Evolutionary conservation across 2,113 vertebrate species (phyloP).

Genomic region (Heloderma charlesbogerti): DNA sequence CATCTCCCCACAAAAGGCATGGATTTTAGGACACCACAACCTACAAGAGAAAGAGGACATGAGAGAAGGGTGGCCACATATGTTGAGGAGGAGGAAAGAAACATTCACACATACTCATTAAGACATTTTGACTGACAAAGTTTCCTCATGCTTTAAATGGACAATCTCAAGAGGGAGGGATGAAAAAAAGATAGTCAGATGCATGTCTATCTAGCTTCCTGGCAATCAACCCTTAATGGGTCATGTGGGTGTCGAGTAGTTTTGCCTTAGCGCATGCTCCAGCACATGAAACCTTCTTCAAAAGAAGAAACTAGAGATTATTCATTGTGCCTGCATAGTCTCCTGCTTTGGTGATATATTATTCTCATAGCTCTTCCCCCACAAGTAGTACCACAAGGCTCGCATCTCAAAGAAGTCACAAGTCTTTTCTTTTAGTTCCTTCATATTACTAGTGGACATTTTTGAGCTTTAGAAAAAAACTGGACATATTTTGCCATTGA

Average conservation of each 20-base stretch:
- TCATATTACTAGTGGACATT: background rate
- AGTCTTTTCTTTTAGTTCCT: background rate
- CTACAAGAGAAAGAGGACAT: constrained; percentile 59
- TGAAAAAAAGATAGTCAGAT: constrained; percentile 35
- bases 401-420: background rate
- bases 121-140: constrained; percentile 52
- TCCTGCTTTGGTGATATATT: background rate
- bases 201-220: background rate
- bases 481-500: background rate
- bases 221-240: background rate
- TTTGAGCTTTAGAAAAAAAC: background rate
- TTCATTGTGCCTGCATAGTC: constrained; percentile 14
- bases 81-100: constrained; percentile 50
- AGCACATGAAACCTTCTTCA: constrained; percentile 6
- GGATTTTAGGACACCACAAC: constrained; percentile 53
- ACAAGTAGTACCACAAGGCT: background rate
- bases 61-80: constrained; percentile 55
- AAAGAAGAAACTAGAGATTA: background rate
- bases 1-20: constrained; percentile 37
- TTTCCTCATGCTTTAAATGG: constrained; percentile 78
- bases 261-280: background rate
- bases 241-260: background rate
- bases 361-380: background rate
- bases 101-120: constrained; percentile 53
- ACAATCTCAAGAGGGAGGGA: constrained; percentile 81